Conservation (phyloP, 2,888 invertebrate species). For the Formica aserva region DNA sequence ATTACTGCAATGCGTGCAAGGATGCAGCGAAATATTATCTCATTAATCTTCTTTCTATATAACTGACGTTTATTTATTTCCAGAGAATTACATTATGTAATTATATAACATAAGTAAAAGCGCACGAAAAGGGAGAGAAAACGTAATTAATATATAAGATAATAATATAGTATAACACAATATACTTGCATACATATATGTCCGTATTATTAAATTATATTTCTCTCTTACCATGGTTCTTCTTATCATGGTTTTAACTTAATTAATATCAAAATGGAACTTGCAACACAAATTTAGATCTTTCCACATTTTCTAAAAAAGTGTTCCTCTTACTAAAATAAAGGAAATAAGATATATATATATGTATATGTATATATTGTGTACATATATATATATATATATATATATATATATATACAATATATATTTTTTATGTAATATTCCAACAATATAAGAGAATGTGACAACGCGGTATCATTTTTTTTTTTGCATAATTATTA, state of each 20-base stretch:
- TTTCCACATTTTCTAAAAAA: not conserved
- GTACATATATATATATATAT: too few species aligned
- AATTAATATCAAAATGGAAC: not conserved
- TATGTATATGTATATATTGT: too few species aligned
- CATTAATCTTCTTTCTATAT: constrained; percentile 1
- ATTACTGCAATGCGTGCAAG: not conserved
- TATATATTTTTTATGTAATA: not conserved
- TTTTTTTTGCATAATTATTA: too few species aligned
- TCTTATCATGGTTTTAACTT: not conserved
- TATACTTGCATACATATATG: not conserved
- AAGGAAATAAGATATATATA: not conserved
- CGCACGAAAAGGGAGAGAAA: not conserved
- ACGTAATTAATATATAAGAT: not conserved
- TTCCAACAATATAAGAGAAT: not conserved
- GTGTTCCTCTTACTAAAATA: not conserved
- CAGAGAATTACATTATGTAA: not conserved
- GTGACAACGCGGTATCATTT: not conserved
- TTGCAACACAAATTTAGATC: not conserved
- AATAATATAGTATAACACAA: not conserved
- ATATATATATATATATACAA: too few species aligned
- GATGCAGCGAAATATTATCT: not conserved
- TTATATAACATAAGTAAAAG: not conserved
- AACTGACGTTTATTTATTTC: not conserved
- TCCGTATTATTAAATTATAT: not conserved
- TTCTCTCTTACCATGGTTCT: not conserved